A percentile compares a stretch with the other conserved stretches of the same genome.
Evolutionary conservation across 2,797 vertebrate genomes (phyloP).

Genomic region (Geotrypetes seraphini): DNA sequence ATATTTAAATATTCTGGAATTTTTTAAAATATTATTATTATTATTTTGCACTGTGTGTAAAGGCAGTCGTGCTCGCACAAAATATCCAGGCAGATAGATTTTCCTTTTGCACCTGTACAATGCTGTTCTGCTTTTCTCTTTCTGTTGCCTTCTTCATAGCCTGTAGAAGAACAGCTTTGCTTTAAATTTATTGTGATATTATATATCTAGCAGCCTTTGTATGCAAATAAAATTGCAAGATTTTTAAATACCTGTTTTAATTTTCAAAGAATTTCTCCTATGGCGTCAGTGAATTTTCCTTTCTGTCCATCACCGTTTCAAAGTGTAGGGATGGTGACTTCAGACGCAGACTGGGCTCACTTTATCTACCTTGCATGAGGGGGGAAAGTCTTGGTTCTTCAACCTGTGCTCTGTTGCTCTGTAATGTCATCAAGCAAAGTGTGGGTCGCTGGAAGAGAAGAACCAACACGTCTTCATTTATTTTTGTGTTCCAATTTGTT

Average conservation of each 20-base stretch:
- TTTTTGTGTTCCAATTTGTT: too few relatives aligned
- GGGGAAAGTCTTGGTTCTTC: too few relatives aligned
- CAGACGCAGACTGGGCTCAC: too few relatives aligned
- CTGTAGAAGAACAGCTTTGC: constrained; percentile 82
- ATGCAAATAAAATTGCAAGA: constrained; percentile 99
- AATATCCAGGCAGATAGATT: constrained; percentile 85
- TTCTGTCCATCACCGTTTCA: constrained; percentile 5
- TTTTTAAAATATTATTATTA: constrained; percentile 60
- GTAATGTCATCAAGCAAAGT: too few relatives aligned
- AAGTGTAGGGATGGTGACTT: too few relatives aligned
- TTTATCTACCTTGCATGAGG: too few relatives aligned
- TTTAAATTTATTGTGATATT: constrained; percentile 94
- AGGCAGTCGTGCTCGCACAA: constrained; percentile 98
- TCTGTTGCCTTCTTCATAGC: constrained; percentile 81
- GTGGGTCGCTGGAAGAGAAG: too few relatives aligned
- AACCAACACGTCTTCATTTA: too few relatives aligned
- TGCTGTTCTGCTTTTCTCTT: constrained; percentile 74
- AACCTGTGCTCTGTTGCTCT: too few relatives aligned
- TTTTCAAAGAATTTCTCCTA: constrained; percentile 19
- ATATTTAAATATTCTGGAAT: constrained; percentile 79
- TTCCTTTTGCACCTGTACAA: constrained; percentile 88
- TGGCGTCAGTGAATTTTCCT: constrained; percentile 2
- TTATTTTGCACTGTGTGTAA: constrained; percentile 98
- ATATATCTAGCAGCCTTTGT: constrained; percentile 98
- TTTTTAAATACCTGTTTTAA: constrained; percentile 74